A percentile compares a stretch with the other conserved stretches of the same genome.
These are phyloP conservation scores for Erynnis tages DNA, from an alignment of 2,888 invertebrate genomes.

Conservation along the genomic window DNA sequence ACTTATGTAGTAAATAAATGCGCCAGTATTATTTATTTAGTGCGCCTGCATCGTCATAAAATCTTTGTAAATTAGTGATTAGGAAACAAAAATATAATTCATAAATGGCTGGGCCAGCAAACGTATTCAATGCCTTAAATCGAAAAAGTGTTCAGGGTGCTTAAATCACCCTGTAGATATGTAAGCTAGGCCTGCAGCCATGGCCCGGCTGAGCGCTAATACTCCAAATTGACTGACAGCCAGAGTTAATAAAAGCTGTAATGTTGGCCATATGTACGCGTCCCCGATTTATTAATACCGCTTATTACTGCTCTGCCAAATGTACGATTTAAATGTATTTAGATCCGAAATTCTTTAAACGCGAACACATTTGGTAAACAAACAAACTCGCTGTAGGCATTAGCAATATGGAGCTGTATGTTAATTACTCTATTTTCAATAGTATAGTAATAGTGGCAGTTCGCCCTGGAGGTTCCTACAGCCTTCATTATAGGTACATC, in stretches of 20 bases:
- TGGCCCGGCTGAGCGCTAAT: slow-evolving; percentile 54
- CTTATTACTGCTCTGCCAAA: slow-evolving; percentile 39
- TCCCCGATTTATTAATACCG: slow-evolving; percentile 41
- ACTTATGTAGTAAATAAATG: no score
- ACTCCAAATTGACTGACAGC: slow-evolving; percentile 75
- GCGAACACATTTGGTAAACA: neutral
- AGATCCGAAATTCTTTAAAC: neutral
- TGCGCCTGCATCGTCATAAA: no score
- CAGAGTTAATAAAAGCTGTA: slow-evolving; percentile 72
- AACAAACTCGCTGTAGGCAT: neutral
- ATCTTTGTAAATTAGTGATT: no score
- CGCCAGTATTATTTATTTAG: no score
- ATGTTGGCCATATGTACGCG: slow-evolving; percentile 72
- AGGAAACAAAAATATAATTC: no score
- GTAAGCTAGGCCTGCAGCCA: slow-evolving; percentile 50
- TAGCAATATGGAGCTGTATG: neutral
- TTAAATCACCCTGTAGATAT: slow-evolving; percentile 45
- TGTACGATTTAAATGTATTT: slow-evolving; percentile 8
- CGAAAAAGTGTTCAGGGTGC: neutral
- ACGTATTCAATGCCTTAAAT: no score
- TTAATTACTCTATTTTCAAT: no score
- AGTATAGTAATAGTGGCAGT: no score
- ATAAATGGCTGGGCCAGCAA: no score
- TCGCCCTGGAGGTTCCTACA: no score
- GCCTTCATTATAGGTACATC: no score